phyloP scores from a whole-genome alignment of 2,797 vertebrate genomes.

The Ctenochaetus hawaiiensis region DNA sequence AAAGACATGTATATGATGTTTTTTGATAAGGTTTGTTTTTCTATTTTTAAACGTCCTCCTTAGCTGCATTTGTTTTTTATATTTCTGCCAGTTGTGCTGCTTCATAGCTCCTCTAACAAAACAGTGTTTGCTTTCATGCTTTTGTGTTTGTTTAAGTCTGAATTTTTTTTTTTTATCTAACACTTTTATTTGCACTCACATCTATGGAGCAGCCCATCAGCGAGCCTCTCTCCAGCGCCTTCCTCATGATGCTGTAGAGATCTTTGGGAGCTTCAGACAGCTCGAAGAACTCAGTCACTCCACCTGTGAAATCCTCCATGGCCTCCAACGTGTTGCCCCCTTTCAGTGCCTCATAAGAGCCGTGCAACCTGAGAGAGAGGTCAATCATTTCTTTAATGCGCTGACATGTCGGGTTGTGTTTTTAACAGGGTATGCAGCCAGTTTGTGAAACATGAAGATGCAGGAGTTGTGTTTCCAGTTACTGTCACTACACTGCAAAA shows the following conservation, averaged over 20 bases:
- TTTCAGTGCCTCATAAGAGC: slow-evolving; percentile 96
- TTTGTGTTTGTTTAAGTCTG: not conserved
- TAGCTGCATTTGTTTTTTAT: not conserved
- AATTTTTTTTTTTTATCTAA: not conserved
- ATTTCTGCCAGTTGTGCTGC: not conserved
- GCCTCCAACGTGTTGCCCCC: slow-evolving; percentile 97
- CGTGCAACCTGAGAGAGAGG: slow-evolving; percentile 89
- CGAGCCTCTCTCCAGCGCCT: slow-evolving; percentile 94
- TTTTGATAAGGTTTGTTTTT: not conserved
- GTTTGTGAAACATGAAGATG: slow-evolving; percentile 13
- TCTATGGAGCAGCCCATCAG: slow-evolving; percentile 99
- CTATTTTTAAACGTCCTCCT: not conserved
- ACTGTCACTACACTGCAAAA: slow-evolving; percentile 6
- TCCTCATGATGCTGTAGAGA: slow-evolving; percentile 94
- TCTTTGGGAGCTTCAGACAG: slow-evolving; percentile 92
- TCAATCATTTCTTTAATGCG: slow-evolving; percentile 5
- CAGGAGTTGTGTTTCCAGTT: not conserved
- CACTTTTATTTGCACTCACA: slow-evolving; percentile 81
- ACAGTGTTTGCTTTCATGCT: not conserved
- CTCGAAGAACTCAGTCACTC: slow-evolving; percentile 96
- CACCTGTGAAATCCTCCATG: slow-evolving; percentile 99
- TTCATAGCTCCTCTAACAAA: not conserved
- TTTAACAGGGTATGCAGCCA: slow-evolving; percentile 15
- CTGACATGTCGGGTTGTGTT: slow-evolving; percentile 22
- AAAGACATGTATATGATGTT: not conserved